Evolutionary conservation across 2,113 vertebrate genomes (phyloP), one percentile per base, ranked within the genome.

Genomic region (Ochotona princeps): DNA sequence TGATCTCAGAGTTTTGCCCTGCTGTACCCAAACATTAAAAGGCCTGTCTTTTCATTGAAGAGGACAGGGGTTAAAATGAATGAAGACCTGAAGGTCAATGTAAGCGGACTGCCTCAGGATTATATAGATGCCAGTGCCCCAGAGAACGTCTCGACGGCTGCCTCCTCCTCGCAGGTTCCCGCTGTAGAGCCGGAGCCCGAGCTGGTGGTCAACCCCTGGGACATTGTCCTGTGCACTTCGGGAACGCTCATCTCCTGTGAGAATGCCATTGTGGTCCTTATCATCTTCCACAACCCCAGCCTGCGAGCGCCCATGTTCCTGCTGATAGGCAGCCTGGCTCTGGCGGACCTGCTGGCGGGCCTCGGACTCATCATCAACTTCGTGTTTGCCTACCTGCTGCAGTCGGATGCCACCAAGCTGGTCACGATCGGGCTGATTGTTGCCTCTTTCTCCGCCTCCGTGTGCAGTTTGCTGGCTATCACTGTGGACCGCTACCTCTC

Each of bases 401-500:
- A 97, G 30, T 99, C 99, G 0, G 99, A 99, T 95, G 98, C 99
- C n/a, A 99, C 99, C 60, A 99, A 99, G 97, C 97, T 99, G 97
- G 98, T 99, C 93, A 99, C 99, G 0, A 98, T 99, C 54, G 99
- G 99, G 87, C 98, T 99, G 97, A 99, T 99, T 93, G 99, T 99
- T 92, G 99, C 99, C 95, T 99, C 99, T 91, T 99, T 99, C 98
- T 99, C 99, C 1, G 99, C 99, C 93, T 99, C 99, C 0, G 99
- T 99, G 49, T 99, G 99, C 98, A 99, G 99, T 98, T 97, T 99
- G 98, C 97, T 99, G 98, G 99, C 99, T 63, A 99, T 99, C 97
- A 99, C 99, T 1, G 99, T 99, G 2, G 99, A 99, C 98, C 99
- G 99, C 94, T 99, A 99, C 98, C 99, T 99, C 97, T 99, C 99